A percentile compares a stretch with the other conserved stretches of the same genome.
Evolutionary conservation across 2,888 invertebrate genomes (phyloP).

Genomic region (Melipona bicolor): DNA sequence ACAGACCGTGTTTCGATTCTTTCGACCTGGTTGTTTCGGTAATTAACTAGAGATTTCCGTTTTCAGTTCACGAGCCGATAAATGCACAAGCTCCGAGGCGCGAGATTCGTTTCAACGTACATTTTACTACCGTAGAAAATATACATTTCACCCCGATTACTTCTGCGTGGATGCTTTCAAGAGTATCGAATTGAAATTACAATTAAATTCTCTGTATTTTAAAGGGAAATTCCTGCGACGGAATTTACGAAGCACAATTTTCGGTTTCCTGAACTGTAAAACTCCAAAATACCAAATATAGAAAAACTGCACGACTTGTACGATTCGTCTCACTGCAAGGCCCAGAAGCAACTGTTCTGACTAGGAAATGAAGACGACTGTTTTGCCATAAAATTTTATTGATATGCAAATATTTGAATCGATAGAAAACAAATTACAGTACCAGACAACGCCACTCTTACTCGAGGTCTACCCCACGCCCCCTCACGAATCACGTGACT

Average conservation of each 20-base stretch:
- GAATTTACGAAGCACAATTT: background rate
- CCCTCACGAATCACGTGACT: too few relatives aligned
- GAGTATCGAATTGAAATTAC: background rate
- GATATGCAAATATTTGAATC: too few relatives aligned
- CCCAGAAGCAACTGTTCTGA: too few relatives aligned
- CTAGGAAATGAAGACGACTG: too few relatives aligned
- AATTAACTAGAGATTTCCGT: conserved; percentile 32
- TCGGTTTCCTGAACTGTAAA: too few relatives aligned
- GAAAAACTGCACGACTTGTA: too few relatives aligned
- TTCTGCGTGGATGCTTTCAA: background rate
- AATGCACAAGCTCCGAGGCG: background rate
- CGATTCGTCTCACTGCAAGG: too few relatives aligned
- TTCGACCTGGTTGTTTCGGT: background rate
- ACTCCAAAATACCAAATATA: too few relatives aligned
- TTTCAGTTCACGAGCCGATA: background rate
- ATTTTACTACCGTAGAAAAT: background rate
- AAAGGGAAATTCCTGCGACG: background rate
- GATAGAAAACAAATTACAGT: too few relatives aligned
- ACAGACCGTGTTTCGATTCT: conserved; percentile 11
- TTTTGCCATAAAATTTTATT: too few relatives aligned
- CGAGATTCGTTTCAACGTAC: background rate
- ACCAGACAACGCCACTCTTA: too few relatives aligned
- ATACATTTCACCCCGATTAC: background rate
- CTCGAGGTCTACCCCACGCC: too few relatives aligned
- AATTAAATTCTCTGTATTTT: background rate